Evolutionary conservation across 2,797 vertebrate species (phyloP).

Genomic region (Lagocephalus sceleratus): DNA sequence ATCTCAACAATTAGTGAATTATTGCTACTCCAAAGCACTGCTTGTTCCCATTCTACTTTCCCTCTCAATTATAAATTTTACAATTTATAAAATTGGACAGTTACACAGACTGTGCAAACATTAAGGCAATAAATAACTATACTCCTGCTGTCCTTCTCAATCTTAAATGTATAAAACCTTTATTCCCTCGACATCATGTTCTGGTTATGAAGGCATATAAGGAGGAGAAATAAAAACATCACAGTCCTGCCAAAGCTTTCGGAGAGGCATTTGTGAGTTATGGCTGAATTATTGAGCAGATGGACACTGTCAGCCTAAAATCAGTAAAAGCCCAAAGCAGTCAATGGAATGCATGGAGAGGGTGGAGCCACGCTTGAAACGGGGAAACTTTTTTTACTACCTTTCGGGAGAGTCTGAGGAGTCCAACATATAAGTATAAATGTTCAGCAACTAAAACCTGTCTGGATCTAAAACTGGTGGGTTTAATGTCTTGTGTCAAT

Average conservation of each 20-base stretch:
- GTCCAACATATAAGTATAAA: constrained; percentile 2
- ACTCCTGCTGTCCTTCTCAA: neutral
- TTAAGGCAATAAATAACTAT: too few relatives aligned
- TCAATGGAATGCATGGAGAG: constrained; percentile 60
- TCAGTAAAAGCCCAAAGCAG: constrained; percentile 42
- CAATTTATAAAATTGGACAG: too few relatives aligned
- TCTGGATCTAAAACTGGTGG: neutral
- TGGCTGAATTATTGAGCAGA: constrained; percentile 60
- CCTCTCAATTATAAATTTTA: too few relatives aligned
- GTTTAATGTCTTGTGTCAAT: too few relatives aligned
- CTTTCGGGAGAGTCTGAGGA: neutral
- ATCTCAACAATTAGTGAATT: too few relatives aligned
- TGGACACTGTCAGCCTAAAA: constrained; percentile 47
- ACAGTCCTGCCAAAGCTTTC: constrained; percentile 44
- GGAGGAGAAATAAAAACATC: constrained; percentile 21
- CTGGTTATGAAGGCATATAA: constrained; percentile 8
- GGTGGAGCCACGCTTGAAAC: constrained; percentile 38
- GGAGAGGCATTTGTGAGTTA: constrained; percentile 56
- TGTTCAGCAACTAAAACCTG: constrained; percentile 2
- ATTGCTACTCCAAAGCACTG: too few relatives aligned
- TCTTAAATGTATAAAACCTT: neutral
- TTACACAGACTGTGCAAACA: too few relatives aligned
- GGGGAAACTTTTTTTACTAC: constrained; percentile 16
- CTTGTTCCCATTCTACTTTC: too few relatives aligned
- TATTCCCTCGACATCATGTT: neutral